phyloP scores from a whole-genome alignment of 2,113 vertebrate genomes.

The Chloropsis hardwickii region DNA sequence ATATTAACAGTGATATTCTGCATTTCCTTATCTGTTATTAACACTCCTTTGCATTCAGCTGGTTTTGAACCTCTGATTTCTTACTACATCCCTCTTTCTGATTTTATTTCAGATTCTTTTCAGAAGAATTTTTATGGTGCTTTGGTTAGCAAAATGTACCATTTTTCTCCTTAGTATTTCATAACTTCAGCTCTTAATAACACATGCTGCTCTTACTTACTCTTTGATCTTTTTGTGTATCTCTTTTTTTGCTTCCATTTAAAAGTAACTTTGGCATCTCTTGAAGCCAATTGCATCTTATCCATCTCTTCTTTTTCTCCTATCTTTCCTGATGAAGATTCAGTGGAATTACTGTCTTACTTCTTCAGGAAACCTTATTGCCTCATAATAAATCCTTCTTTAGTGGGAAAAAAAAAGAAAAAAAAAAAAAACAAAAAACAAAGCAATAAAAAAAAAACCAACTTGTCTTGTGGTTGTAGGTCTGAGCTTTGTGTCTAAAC shows the following conservation, averaged over 20 bases:
- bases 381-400: background rate
- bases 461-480: background rate
- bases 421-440: no score
- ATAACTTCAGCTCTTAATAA: background rate
- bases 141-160: background rate
- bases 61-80: background rate
- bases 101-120: background rate
- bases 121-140: background rate
- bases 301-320: background rate
- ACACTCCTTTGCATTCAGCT: background rate
- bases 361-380: background rate
- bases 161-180: background rate
- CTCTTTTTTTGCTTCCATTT: background rate
- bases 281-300: background rate
- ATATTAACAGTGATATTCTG: background rate
- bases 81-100: background rate
- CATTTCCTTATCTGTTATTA: background rate
- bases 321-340: background rate
- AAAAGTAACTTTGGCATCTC: background rate
- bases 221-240: background rate
- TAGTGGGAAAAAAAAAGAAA: background rate
- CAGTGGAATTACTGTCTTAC: background rate
- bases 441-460: background rate
- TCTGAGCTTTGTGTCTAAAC: background rate
- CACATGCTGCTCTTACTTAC: background rate